Conservation (phyloP, 1,140 invertebrate genomes). For the Drosophila dunni region DNA sequence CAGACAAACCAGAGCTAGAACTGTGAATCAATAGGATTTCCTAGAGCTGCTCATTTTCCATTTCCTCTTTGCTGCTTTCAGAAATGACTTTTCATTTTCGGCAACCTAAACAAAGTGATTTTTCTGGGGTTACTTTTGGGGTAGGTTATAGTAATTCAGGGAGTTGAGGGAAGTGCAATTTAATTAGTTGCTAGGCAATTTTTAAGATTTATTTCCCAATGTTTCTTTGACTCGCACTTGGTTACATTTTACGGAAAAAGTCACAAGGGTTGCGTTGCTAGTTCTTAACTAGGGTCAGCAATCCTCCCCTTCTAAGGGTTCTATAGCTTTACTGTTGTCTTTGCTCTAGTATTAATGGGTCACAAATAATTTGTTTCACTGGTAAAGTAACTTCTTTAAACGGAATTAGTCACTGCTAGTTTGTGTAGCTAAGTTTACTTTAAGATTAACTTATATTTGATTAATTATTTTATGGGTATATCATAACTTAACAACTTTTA, state of each 20-base stretch:
- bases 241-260: constrained; percentile 7
- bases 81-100: constrained; percentile 35
- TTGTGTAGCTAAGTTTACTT: no score
- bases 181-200: constrained; percentile 45
- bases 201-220: constrained; percentile 16
- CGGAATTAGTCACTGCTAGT: no score
- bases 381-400: neutral
- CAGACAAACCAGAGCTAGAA: constrained; percentile 3
- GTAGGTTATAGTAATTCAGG: neutral
- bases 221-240: constrained; percentile 24
- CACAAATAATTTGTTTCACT: constrained; percentile 14
- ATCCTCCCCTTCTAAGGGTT: neutral
- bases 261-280: constrained; percentile 32
- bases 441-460: no score
- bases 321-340: no score
- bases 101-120: constrained; percentile 3
- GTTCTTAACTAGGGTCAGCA: constrained; percentile 35
- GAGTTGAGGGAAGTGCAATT: constrained; percentile 7
- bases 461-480: no score
- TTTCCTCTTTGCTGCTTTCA: constrained; percentile 25
- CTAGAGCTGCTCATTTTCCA: constrained; percentile 31
- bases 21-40: constrained; percentile 51
- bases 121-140: neutral
- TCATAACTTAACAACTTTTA: no score
- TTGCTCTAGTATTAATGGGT: constrained; percentile 12